Evolutionary conservation across 2,797 vertebrate genomes (phyloP), one percentile per base, ranked within the genome.

Genomic region (Pseudochromis fuscus): DNA sequence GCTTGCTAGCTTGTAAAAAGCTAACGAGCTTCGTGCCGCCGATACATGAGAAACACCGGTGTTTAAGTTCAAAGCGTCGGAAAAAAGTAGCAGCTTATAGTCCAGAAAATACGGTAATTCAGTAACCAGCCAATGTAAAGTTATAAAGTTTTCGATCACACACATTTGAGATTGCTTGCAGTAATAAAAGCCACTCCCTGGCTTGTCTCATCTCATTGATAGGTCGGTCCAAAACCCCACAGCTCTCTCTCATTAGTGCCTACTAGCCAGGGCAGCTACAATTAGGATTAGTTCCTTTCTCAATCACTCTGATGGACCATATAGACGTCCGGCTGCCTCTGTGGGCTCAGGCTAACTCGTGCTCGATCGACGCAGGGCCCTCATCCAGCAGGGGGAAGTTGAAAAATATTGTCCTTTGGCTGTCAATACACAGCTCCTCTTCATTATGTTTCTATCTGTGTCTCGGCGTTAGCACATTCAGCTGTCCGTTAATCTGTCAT

Each of bases 281-380:
- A 84, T 90, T 87, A 87, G 78, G 77, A 87, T 86, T 78, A 79
- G 70, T 56, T 45, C 40, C 9, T 35, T 71, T 63, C 68, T 83
- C 75, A 68, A 72, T 91, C 76, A 81, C 64, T 0, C 40, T 75
- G 87, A 82, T 80, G 75, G 79, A 79, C 65, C 53, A n/a, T 9
- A 19, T 3, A 42, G n/a, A 42, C 50, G 18, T 25, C 25, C 56
- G 0, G 61, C 58, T 60, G 75, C 57, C 67, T 70, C 64, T 24
- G 37, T 25, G 30, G 49, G 51, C 55, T 21, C 19, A 18, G 35
- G 1, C 62, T 56, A 56, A 74, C 78, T 67, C 61, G 68, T 52
- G 56, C 62, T 66, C 37, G 11, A 35, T 80, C n/a, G 28, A 80
- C n/a, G 10, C 25, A 16, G 38, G 65, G 68, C 66, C 44, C 31